These are phyloP conservation scores for Brotula barbata DNA, from an alignment of 2,797 vertebrate species.

Conservation along the genomic window DNA sequence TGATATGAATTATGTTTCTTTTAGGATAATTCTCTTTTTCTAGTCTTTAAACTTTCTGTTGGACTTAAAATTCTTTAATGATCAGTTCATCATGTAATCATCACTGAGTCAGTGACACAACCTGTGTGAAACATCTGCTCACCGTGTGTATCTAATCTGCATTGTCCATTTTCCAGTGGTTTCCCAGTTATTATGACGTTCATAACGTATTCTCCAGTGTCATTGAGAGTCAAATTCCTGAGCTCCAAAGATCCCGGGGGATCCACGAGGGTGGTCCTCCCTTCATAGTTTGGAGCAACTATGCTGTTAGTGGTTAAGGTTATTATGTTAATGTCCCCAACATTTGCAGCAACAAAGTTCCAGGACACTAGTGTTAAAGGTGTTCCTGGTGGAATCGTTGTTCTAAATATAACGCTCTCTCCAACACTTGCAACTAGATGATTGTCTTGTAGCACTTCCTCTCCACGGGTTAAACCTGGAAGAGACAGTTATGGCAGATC, in stretches of 20 bases:
- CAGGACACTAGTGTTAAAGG: accelerated
- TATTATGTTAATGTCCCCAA: not conserved
- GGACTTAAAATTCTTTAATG: too few species aligned
- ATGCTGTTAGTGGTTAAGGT: accelerated
- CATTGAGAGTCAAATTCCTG: slow-evolving; percentile 29
- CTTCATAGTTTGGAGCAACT: not conserved
- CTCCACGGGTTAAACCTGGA: slow-evolving; percentile 54
- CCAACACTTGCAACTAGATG: slow-evolving; percentile 20
- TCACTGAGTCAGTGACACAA: not conserved
- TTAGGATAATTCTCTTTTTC: too few species aligned
- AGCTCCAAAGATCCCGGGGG: slow-evolving; percentile 36
- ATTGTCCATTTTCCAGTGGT: accelerated
- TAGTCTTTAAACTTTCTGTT: too few species aligned
- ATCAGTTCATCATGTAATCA: too few species aligned
- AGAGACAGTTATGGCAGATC: slow-evolving; percentile 6
- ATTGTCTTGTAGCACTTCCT: slow-evolving; percentile 35
- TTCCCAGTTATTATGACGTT: accelerated
- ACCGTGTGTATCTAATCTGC: slow-evolving; percentile 29
- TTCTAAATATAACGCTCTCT: slow-evolving; percentile 3
- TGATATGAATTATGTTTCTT: too few species aligned
- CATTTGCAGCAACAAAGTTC: accelerated
- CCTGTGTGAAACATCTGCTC: slow-evolving; percentile 1
- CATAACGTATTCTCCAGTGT: slow-evolving; percentile 45
- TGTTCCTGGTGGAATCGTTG: slow-evolving; percentile 6
- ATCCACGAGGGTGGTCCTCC: slow-evolving; percentile 12